Percentiles rank a stretch among this genome's conserved stretches.
Evolutionary conservation across 2,113 vertebrate species (phyloP).

Genomic region (Leucosticte australis): DNA sequence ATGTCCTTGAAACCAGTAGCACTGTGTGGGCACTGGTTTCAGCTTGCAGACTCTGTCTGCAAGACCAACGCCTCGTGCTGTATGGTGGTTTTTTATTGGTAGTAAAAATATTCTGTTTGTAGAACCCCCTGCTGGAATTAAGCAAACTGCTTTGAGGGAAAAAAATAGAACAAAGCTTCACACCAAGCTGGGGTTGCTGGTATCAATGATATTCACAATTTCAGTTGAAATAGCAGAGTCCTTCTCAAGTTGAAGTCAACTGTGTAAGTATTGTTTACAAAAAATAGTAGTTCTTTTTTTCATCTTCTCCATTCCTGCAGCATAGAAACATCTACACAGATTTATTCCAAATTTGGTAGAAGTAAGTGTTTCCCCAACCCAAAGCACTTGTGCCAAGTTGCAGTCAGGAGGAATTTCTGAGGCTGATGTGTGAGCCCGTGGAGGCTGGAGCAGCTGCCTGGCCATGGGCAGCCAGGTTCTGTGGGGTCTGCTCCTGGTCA

Average conservation of each 20-base stretch:
- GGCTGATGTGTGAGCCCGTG: not conserved
- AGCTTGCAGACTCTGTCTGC: not conserved
- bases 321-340: not conserved
- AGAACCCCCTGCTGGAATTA: not conserved
- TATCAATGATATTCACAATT: not conserved
- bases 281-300: not conserved
- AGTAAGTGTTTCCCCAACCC: not conserved
- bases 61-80: not conserved
- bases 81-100: not conserved
- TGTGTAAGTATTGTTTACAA: not conserved
- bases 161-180: not conserved
- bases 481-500: not conserved
- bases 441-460: not conserved
- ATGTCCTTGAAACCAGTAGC: not conserved
- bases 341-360: constrained; percentile 42
- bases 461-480: rapidly evolving
- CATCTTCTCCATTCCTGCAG: not conserved
- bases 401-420: not conserved
- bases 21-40: not conserved
- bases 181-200: not conserved
- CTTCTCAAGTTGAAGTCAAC: not conserved
- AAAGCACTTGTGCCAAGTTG: not conserved
- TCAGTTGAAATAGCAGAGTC: not conserved
- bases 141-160: not conserved
- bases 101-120: not conserved